Percentiles rank a stretch among this genome's conserved stretches.
Evolutionary conservation across 2,797 vertebrate genomes (phyloP).

Genomic region (Lophius americanus): DNA sequence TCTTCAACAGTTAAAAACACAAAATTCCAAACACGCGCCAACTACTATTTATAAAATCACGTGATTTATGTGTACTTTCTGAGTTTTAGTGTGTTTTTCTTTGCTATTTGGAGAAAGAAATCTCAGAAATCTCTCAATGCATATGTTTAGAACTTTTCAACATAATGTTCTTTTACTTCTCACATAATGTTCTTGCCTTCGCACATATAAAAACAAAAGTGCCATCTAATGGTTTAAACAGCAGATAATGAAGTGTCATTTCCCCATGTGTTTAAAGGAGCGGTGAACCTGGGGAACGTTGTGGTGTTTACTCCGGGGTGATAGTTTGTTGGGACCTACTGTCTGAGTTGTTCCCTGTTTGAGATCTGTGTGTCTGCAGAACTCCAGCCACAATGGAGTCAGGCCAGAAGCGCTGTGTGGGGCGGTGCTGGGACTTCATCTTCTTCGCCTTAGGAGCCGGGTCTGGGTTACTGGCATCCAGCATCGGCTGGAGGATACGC

Average conservation of each 20-base stretch:
- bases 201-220: constrained; percentile 15
- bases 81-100: too few species aligned
- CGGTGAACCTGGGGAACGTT: too few species aligned
- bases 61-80: too few species aligned
- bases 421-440: constrained; percentile 98
- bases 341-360: constrained; percentile 88
- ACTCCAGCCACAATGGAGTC: constrained; percentile 97
- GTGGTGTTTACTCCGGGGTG: neutral
- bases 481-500: constrained; percentile 97
- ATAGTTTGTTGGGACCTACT: constrained; percentile 76
- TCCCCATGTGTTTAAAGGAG: neutral
- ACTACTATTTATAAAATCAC: too few species aligned
- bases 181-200: too few species aligned
- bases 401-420: constrained; percentile 97
- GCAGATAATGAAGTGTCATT: too few species aligned
- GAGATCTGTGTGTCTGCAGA: constrained; percentile 90
- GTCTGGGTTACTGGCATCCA: constrained; percentile 97
- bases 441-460: constrained; percentile 98
- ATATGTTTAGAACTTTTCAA: too few species aligned
- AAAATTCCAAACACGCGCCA: too few species aligned
- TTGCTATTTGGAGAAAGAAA: too few species aligned
- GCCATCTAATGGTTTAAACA: constrained; percentile 48
- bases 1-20: too few species aligned
- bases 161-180: too few species aligned
- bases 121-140: too few species aligned